Evolutionary conservation across 1,140 invertebrate species (phyloP).

Genomic region (Brachystomella parvula): DNA sequence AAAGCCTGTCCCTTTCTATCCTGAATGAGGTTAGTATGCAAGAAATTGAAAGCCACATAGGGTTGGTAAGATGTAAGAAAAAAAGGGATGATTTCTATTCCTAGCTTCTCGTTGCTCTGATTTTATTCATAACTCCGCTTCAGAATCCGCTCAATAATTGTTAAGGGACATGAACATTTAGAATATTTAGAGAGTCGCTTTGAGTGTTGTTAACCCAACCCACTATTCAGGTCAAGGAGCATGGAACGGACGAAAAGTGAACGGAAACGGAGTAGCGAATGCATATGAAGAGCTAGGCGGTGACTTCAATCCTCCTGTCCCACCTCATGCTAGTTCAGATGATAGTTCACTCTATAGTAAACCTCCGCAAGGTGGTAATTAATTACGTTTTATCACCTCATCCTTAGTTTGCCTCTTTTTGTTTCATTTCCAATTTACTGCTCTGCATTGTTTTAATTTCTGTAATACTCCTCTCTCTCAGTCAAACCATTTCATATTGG

Average conservation of each 20-base stretch:
- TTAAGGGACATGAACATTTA: too few relatives aligned
- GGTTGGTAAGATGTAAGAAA: too few relatives aligned
- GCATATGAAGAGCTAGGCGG: conserved; percentile 35
- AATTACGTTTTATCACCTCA: conserved; percentile 14
- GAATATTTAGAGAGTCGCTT: conserved; percentile 30
- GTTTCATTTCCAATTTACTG: background rate
- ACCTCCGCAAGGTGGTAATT: conserved; percentile 35
- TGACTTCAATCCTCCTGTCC: conserved; percentile 33
- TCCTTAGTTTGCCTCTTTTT: background rate
- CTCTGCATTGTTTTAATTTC: background rate
- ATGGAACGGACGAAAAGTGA: conserved; percentile 33
- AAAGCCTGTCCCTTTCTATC: too few relatives aligned
- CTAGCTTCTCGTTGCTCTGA: too few relatives aligned
- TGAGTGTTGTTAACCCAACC: conserved; percentile 27
- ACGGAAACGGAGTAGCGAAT: conserved; percentile 27
- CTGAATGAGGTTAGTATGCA: too few relatives aligned
- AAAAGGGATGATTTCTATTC: too few relatives aligned
- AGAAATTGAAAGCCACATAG: too few relatives aligned
- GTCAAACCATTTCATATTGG: background rate
- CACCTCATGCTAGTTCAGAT: conserved; percentile 33
- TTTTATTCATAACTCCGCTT: too few relatives aligned
- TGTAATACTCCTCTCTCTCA: background rate
- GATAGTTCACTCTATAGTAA: conserved; percentile 36
- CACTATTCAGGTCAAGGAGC: conserved; percentile 33
- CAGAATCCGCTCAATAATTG: too few relatives aligned